These are phyloP conservation scores for Xanthorhoe spadicearia DNA, from an alignment of 2,888 invertebrate species.

Conservation along the genomic window DNA sequence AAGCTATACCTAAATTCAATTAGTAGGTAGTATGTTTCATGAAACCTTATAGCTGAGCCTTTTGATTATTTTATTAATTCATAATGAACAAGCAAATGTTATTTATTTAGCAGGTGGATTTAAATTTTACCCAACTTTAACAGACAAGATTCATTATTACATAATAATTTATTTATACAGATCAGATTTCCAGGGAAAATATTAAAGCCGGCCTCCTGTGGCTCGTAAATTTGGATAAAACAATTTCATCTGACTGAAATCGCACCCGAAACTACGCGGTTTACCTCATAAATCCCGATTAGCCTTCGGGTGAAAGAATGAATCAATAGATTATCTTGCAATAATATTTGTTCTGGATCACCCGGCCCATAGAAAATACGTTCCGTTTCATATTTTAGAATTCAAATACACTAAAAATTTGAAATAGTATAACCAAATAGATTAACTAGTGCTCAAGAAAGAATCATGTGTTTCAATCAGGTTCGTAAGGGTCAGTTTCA, in stretches of 20 bases:
- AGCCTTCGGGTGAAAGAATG: slow-evolving; percentile 68
- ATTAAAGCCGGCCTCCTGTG: slow-evolving; percentile 69
- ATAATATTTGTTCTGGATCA: slow-evolving; percentile 60
- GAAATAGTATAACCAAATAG: neutral
- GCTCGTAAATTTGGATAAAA: slow-evolving; percentile 78
- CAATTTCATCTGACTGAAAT: slow-evolving; percentile 75
- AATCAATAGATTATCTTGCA: slow-evolving; percentile 69
- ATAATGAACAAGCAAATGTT: neutral
- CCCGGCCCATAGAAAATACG: slow-evolving; percentile 30
- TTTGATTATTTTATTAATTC: neutral
- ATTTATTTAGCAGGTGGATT: slow-evolving; percentile 15
- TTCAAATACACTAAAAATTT: neutral
- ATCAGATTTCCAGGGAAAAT: slow-evolving; percentile 65
- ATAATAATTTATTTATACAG: slow-evolving; percentile 52
- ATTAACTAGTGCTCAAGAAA: neutral
- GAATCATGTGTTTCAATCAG: too few relatives aligned
- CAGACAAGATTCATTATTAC: slow-evolving; percentile 33
- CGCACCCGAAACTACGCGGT: slow-evolving; percentile 74
- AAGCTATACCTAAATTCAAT: too few relatives aligned
- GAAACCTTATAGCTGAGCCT: neutral
- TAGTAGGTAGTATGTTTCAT: neutral
- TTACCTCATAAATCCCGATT: slow-evolving; percentile 75
- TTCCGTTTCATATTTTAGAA: slow-evolving; percentile 2
- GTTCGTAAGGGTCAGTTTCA: too few relatives aligned
- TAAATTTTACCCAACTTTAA: slow-evolving; percentile 15